Base-by-base conservation (phyloP, 2,797 vertebrate genomes). In the Notolepis coatsorum region DNA sequence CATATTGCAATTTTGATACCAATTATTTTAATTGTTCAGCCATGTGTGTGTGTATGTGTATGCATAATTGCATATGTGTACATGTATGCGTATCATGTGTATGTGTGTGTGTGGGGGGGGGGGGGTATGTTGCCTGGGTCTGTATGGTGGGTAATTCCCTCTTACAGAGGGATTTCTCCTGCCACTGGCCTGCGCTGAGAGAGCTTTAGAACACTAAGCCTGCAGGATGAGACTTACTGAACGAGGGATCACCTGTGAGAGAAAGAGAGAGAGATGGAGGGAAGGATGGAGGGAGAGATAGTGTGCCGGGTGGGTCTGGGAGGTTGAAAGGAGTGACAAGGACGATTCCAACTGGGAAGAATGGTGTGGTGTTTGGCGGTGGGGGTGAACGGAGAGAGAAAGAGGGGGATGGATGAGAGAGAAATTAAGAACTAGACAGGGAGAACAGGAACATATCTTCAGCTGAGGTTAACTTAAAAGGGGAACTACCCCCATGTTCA, bases 131-230 rank as follows among this genome's bases (percentile, higher is more conserved):
- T 15, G 27, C 30, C 20, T 18, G 43, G 73, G 50, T 55, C 64
- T 18, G 52, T 75, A 75, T 38, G 60, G 77, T 73, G 50, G 75
- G 75, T 88, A 86, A 87, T 86, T 88, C 86, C 86, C 68, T 79
- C 73, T 87, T 81, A 86, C 80, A 15, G 17, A 33, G n/a, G 80
- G 85, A 86, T 88, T 82, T 85, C 80, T 84, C 68, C 61, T 38
- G 73, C 74, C 77, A 79, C 76, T 41, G 47, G 71, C 78, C 80
- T 71, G 80, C 50, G 12, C 65, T 48, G 79, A 72, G 76, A 81
- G 65, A 79, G 86, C 84, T 88, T 89, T 87, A 87, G 63, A 65
- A 64, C 23, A 2, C 86, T 88, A 84, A 88, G 84, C 81, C 77
- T 73, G 72, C 78, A 73, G 75, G 73, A 84, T 69, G 71, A 79